phyloP scores from a whole-genome alignment of 1,140 invertebrate species.

The Lerema accius region DNA sequence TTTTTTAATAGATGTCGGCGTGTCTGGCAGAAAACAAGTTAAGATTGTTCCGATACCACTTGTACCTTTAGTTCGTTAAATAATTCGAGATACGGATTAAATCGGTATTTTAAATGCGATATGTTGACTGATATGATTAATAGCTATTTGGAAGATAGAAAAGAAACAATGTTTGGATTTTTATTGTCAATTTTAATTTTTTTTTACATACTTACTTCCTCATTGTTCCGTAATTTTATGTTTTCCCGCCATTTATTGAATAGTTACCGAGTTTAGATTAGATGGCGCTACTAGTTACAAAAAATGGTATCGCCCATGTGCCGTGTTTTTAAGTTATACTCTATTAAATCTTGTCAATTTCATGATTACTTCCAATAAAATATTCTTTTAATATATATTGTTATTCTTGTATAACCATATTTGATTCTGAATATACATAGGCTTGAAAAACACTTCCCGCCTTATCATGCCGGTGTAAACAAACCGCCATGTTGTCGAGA shows the following conservation, averaged over 20 bases:
- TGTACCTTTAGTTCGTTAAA: background rate
- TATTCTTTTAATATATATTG: slow-evolving; percentile 47
- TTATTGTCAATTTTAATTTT: no score
- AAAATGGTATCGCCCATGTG: slow-evolving; percentile 65
- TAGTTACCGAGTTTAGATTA: slow-evolving; percentile 36
- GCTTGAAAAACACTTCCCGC: slow-evolving; percentile 67
- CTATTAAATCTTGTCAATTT: slow-evolving; percentile 44
- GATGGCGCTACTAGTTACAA: slow-evolving; percentile 56
- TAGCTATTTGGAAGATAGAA: no score
- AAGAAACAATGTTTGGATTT: no score
- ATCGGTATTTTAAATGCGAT: background rate
- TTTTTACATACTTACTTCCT: background rate
- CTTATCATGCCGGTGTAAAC: slow-evolving; percentile 83
- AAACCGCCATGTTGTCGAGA: slow-evolving; percentile 82
- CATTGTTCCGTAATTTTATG: background rate
- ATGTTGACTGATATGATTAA: background rate
- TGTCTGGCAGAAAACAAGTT: no score
- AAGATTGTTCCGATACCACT: no score
- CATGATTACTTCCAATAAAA: slow-evolving; percentile 55
- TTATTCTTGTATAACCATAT: slow-evolving; percentile 46
- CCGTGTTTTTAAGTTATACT: slow-evolving; percentile 50
- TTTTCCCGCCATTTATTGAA: slow-evolving; percentile 53
- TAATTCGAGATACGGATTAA: background rate
- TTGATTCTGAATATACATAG: slow-evolving; percentile 45
- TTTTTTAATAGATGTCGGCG: no score